These are phyloP conservation scores for Mesocricetus auratus DNA, from an alignment of 2,113 vertebrate species.

Conservation along the genomic window DNA sequence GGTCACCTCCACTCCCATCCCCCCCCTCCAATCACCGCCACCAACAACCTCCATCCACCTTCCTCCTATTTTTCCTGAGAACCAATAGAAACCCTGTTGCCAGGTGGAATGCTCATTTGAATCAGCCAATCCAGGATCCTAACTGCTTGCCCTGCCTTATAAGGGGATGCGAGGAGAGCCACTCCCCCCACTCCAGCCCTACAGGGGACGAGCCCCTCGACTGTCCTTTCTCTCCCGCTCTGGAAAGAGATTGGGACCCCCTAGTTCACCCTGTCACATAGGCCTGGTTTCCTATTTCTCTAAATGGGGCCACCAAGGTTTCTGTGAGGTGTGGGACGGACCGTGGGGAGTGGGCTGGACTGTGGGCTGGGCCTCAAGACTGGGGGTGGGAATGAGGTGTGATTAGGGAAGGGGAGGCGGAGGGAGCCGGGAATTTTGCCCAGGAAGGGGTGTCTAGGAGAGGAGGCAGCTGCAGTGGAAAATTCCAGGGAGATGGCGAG, in stretches of 20 bases:
- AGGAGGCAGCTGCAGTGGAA: slow-evolving; percentile 84
- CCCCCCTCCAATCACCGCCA: slow-evolving; percentile 74
- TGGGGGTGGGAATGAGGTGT: slow-evolving; percentile 80
- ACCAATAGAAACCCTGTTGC: slow-evolving; percentile 87
- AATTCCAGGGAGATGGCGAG: slow-evolving; percentile 81
- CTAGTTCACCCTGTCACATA: background rate
- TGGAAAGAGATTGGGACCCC: slow-evolving; percentile 23
- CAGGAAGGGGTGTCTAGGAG: slow-evolving; percentile 83
- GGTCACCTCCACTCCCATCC: slow-evolving; percentile 80
- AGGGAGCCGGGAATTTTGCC: slow-evolving; percentile 83
- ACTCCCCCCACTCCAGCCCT: slow-evolving; percentile 69
- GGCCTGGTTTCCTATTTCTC: slow-evolving; percentile 25
- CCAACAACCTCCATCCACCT: slow-evolving; percentile 81
- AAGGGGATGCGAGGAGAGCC: slow-evolving; percentile 85
- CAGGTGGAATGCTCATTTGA: slow-evolving; percentile 87
- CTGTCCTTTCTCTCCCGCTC: slow-evolving; percentile 51
- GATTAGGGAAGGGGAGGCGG: slow-evolving; percentile 76
- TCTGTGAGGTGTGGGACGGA: slow-evolving; percentile 61
- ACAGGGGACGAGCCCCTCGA: slow-evolving; percentile 49
- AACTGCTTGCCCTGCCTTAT: slow-evolving; percentile 83
- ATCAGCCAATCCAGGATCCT: slow-evolving; percentile 83
- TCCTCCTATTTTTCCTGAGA: slow-evolving; percentile 73
- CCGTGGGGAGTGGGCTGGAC: slow-evolving; percentile 68
- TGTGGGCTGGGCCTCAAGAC: slow-evolving; percentile 75
- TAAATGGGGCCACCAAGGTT: slow-evolving; percentile 24